Evolutionary conservation across 2,113 vertebrate species (phyloP).

Genomic region (Charadrius vociferus): DNA sequence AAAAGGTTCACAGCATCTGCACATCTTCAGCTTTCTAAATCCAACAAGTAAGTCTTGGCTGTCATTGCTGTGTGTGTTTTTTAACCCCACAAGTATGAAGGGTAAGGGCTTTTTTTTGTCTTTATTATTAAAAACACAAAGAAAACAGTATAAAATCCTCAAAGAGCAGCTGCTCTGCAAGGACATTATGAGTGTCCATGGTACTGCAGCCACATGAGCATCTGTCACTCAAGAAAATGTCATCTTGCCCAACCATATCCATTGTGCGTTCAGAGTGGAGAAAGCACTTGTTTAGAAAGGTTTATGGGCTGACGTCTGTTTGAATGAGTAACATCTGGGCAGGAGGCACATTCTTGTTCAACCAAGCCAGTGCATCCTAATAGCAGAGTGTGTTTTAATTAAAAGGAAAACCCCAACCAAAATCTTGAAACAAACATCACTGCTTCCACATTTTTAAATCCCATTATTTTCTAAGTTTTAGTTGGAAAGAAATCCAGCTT

Average conservation of each 20-base stretch:
- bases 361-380: not conserved
- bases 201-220: not conserved
- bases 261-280: constrained; percentile 29
- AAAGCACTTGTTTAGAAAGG: constrained; percentile 55
- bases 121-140: constrained; percentile 3
- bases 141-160: not conserved
- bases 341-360: not conserved
- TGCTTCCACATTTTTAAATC: not conserved
- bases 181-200: not conserved
- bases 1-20: not conserved
- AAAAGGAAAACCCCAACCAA: not conserved
- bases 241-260: constrained; percentile 23
- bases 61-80: not conserved
- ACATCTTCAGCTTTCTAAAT: not conserved
- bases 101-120: not conserved
- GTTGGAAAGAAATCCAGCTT: not conserved
- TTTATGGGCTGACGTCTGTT: not conserved
- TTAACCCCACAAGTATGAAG: not conserved
- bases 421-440: not conserved
- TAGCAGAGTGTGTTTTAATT: not conserved
- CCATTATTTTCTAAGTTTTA: not conserved
- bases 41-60: not conserved
- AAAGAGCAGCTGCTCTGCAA: constrained; percentile 10
- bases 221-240: constrained; percentile 63
- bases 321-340: constrained; percentile 11